Evolutionary conservation across 2,888 invertebrate genomes (phyloP), one percentile per base, ranked within the genome.

Genomic region (Folsomia candida): DNA sequence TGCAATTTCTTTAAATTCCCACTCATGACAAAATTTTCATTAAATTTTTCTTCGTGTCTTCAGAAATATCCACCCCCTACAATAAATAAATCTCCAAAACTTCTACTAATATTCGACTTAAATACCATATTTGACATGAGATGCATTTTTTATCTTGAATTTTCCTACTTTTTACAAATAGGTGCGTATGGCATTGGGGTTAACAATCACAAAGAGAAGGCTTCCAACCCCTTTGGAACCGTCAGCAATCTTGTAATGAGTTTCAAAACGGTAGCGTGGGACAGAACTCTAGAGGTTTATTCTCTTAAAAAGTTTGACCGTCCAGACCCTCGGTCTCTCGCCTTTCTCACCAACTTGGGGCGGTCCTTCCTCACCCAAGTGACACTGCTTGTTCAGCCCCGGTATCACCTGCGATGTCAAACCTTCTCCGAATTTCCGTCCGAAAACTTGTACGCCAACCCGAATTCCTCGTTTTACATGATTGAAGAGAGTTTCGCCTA

Each of bases 351-450:
- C 4, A 29, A 65, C 27, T 26, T 65, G 1, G 65, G 65, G 18
- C 2, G 65, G 27, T 22, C 65, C 20, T 25, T 65, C n/a, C 6
- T 65, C 18, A 65, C 65, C 2, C 26, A 51, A 54, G 65, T 65
- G 3, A 57, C 65, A 3, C 20, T 65, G 11, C 22, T 51, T 20
- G 54, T 65, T 4, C 51, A 24, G 25, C 65, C 57, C 4, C 51
- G 28, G n/a, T 57, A 65, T 27, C 25, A 27, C 2, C 51, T 65
- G 4, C 37, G 63, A 64, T 64, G 63, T 25, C 63, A 64, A 64
- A 64, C 65, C 2, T 65, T 65, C 65, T 65, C 65, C 11, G 51
- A 65, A 11, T 57, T 65, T 20, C n/a, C 47, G 2, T 57, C 65
- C 18, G 54, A 51, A 9, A 57, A 65, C 11, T 20, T 65, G 14